These are phyloP conservation scores for Mimumesa dahlbomi DNA, from an alignment of 2,888 invertebrate species.

Conservation along the genomic window DNA sequence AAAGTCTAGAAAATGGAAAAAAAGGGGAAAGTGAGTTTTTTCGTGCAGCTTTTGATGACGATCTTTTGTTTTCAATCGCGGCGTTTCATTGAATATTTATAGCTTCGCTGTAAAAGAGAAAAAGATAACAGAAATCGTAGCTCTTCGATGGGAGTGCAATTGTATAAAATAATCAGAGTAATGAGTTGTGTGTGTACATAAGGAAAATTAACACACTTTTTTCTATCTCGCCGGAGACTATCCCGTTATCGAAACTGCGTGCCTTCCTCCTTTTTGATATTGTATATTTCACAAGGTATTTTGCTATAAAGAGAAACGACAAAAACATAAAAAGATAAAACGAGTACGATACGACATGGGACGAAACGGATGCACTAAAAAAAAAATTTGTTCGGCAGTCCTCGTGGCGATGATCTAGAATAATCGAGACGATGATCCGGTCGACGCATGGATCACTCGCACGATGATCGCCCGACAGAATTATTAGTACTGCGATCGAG, in stretches of 20 bases:
- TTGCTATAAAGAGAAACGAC: conserved; percentile 22
- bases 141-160: too few relatives aligned
- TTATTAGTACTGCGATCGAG: too few relatives aligned
- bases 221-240: conserved; percentile 27
- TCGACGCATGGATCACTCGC: conserved; percentile 34
- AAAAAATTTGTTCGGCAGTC: conserved; percentile 25
- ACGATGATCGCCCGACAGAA: conserved; percentile 22
- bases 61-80: too few relatives aligned
- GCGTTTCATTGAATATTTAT: too few relatives aligned
- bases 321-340: background rate
- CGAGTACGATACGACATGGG: background rate
- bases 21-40: too few relatives aligned
- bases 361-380: conserved; percentile 33
- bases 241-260: conserved; percentile 55
- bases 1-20: too few relatives aligned
- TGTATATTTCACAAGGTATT: conserved; percentile 60
- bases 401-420: conserved; percentile 8
- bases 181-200: too few relatives aligned
- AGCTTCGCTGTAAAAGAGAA: too few relatives aligned
- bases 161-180: too few relatives aligned
- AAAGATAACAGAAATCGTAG: too few relatives aligned
- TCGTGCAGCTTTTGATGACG: too few relatives aligned
- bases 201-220: background rate
- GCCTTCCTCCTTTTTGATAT: conserved; percentile 60
- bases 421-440: conserved; percentile 35